Evolutionary conservation across 2,888 invertebrate species (phyloP).

Genomic region (Isoperla grammatica): DNA sequence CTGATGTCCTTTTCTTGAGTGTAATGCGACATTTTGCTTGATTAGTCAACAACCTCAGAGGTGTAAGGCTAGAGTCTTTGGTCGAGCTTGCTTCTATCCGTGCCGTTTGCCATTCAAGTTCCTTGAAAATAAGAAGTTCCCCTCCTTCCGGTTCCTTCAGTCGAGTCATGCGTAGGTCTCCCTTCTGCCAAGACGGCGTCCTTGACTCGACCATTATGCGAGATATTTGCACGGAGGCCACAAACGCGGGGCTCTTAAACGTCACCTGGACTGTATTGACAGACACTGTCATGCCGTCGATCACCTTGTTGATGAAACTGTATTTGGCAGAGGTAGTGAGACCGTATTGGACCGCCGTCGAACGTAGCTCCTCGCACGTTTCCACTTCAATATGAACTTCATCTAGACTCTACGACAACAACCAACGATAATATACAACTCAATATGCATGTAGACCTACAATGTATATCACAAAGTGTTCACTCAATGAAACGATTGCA

Average conservation of each 20-base stretch:
- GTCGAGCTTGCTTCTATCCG: conserved; percentile 90
- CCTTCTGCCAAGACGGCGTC: conserved; percentile 82
- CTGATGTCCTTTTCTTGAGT: conserved; percentile 87
- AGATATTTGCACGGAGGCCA: conserved; percentile 93
- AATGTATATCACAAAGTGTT: not conserved
- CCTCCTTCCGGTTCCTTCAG: conserved; percentile 85
- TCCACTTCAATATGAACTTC: conserved; percentile 90
- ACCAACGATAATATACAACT: not conserved
- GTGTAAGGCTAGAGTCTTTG: conserved; percentile 70
- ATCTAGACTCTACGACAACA: conserved; percentile 69
- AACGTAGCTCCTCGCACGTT: conserved; percentile 81
- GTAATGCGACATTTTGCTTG: conserved; percentile 92
- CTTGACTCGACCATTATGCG: conserved; percentile 90
- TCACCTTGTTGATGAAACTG: conserved; percentile 86
- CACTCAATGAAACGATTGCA: not conserved
- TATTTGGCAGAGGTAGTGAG: conserved; percentile 64
- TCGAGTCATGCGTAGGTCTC: conserved; percentile 84
- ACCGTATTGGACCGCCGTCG: conserved; percentile 52
- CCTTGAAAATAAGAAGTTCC: conserved; percentile 93
- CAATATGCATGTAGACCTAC: not conserved
- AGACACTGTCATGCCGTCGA: conserved; percentile 94
- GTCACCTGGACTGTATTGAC: conserved; percentile 93
- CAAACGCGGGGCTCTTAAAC: conserved; percentile 92
- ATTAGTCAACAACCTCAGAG: conserved; percentile 86
- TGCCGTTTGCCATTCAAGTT: conserved; percentile 94